These are phyloP conservation scores for Helicolenus hilgendorfi DNA, from an alignment of 2,797 vertebrate species.

Conservation along the genomic window DNA sequence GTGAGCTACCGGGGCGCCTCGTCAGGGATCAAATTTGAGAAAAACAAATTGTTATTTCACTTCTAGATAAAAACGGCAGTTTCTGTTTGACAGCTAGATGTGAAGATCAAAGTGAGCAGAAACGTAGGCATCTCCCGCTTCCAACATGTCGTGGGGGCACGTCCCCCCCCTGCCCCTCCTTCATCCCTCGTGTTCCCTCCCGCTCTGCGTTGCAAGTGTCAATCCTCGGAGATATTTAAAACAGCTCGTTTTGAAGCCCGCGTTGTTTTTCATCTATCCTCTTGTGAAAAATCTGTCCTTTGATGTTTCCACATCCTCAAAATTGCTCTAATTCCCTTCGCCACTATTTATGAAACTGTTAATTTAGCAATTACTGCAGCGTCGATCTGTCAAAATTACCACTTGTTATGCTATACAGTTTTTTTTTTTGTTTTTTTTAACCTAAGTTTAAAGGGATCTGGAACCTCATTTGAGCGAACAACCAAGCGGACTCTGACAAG, in stretches of 20 bases:
- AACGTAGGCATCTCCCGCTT: neutral
- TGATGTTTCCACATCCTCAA: conserved; percentile 62
- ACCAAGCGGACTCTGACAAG: conserved; percentile 31
- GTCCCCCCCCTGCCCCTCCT: neutral
- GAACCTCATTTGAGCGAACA: conserved; percentile 42
- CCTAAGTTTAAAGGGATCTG: conserved; percentile 20
- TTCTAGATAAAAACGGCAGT: conserved; percentile 18
- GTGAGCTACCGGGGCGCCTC: neutral
- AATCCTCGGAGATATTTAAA: conserved; percentile 65
- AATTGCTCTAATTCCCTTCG: conserved; percentile 56
- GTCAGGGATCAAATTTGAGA: conserved; percentile 2
- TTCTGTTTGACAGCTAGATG: conserved; percentile 4
- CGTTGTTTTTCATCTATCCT: conserved; percentile 51
- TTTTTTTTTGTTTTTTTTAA: neutral
- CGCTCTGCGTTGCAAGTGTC: conserved; percentile 9
- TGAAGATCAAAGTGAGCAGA: conserved; percentile 49
- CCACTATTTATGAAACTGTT: conserved; percentile 66
- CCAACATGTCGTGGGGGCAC: neutral
- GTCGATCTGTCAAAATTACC: conserved; percentile 50
- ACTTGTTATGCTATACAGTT: neutral
- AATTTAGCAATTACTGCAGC: conserved; percentile 69
- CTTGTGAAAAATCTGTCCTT: conserved; percentile 56
- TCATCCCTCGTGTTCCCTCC: neutral
- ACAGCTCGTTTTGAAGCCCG: conserved; percentile 30
- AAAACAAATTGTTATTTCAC: conserved; percentile 8